These are phyloP conservation scores for Ellobius talpinus DNA, from an alignment of 2,113 vertebrate genomes.

Conservation along the genomic window DNA sequence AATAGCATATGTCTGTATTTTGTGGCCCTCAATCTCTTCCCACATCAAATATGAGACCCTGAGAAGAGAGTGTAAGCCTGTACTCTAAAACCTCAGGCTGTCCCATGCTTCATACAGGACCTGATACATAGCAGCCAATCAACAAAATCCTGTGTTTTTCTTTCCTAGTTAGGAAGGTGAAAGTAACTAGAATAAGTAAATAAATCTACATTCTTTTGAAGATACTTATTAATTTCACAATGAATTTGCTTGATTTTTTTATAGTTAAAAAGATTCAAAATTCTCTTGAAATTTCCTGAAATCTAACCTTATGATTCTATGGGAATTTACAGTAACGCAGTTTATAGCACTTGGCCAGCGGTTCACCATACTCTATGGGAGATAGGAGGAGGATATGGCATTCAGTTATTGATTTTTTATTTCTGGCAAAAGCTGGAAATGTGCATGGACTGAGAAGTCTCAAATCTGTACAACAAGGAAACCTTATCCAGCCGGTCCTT, in stretches of 20 bases:
- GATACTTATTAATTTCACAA: not conserved
- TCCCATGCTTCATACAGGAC: not conserved
- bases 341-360: not conserved
- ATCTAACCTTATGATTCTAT: not conserved
- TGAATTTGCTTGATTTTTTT: not conserved
- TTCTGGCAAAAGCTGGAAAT: not conserved
- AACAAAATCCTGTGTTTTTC: not conserved
- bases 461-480: not conserved
- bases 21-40: not conserved
- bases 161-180: slow-evolving; percentile 15
- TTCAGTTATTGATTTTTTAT: slow-evolving; percentile 55
- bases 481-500: not conserved
- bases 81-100: not conserved
- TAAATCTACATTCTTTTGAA: not conserved
- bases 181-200: not conserved
- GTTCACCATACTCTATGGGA: not conserved
- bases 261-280: not conserved
- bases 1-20: not conserved
- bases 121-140: not conserved
- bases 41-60: not conserved
- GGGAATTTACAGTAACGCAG: not conserved
- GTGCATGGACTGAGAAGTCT: not conserved
- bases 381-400: not conserved
- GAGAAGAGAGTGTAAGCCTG: not conserved
- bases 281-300: slow-evolving; percentile 40